These are phyloP conservation scores for Pseudolaguvia tuberculata DNA, from an alignment of 2,113 vertebrate species.

Conservation along the genomic window DNA sequence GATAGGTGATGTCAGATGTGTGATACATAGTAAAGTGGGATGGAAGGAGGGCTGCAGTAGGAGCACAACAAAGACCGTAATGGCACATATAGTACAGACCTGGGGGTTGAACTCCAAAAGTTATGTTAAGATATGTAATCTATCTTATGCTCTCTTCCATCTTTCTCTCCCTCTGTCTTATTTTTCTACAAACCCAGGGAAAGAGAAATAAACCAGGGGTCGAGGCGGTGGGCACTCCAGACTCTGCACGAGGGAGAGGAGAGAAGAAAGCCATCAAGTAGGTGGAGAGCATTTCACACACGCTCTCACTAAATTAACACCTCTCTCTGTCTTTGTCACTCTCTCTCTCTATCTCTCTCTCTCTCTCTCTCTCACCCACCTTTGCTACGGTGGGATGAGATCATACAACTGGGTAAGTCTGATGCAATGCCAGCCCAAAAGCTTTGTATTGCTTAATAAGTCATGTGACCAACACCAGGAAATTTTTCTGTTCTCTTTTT, in stretches of 20 bases:
- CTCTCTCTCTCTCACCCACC: not conserved
- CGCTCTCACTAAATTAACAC: constrained; percentile 45
- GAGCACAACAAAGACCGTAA: constrained; percentile 15
- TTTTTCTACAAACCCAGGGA: constrained; percentile 68
- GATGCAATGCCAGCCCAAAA: constrained; percentile 10
- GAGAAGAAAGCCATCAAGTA: constrained; percentile 99
- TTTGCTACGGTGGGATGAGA: constrained; percentile 1
- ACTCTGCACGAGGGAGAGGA: constrained; percentile 86
- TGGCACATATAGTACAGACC: constrained; percentile 25
- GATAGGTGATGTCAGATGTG: constrained; percentile 39
- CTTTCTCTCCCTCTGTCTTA: not conserved
- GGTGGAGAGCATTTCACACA: constrained; percentile 66
- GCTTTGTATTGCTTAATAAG: not conserved
- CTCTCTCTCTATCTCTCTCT: no score
- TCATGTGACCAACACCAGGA: constrained; percentile 26
- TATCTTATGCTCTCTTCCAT: not conserved
- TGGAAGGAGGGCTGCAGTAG: not conserved
- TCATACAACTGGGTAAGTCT: constrained; percentile 4
- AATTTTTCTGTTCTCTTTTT: not conserved
- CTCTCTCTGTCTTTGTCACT: constrained; percentile 53
- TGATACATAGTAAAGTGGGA: constrained; percentile 13
- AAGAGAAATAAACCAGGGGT: constrained; percentile 93
- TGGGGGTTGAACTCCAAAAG: constrained; percentile 14
- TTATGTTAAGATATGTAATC: constrained; percentile 12
- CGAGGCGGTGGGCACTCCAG: constrained; percentile 88